Percentiles rank a stretch among this genome's conserved stretches.
These are phyloP conservation scores for Lemur catta DNA, from an alignment of 2,797 vertebrate species.

Conservation along the genomic window DNA sequence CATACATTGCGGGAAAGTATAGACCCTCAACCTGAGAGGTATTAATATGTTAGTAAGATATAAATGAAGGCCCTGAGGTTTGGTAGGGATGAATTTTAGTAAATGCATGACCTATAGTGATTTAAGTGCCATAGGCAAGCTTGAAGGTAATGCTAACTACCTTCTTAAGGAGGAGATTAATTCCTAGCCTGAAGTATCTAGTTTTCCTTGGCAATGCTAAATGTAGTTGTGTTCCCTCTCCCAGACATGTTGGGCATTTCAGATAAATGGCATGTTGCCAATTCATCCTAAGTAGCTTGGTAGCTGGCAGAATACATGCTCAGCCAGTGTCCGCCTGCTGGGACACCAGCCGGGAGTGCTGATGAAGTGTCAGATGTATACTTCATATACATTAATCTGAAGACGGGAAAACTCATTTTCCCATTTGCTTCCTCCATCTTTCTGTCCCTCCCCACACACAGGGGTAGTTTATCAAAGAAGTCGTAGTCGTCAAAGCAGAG, in stretches of 20 bases:
- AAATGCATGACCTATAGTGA: conserved; percentile 60
- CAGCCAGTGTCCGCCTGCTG: conserved; percentile 74
- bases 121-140: conserved; percentile 68
- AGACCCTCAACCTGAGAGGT: neutral
- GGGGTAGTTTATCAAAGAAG: conserved; percentile 77
- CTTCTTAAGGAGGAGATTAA: conserved; percentile 75
- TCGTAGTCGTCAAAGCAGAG: conserved; percentile 60
- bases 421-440: conserved; percentile 74
- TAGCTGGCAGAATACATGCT: conserved; percentile 73
- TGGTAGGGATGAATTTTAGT: conserved; percentile 54
- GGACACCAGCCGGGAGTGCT: conserved; percentile 74
- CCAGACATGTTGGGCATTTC: conserved; percentile 69
- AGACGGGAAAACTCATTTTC: conserved; percentile 74
- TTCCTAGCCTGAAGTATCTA: conserved; percentile 72
- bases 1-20: neutral
- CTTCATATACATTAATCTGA: conserved; percentile 77
- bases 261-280: conserved; percentile 77
- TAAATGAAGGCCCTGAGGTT: conserved; percentile 48
- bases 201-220: conserved; percentile 73
- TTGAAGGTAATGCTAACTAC: conserved; percentile 65
- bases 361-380: conserved; percentile 78
- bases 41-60: conserved; percentile 32
- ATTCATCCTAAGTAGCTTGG: conserved; percentile 72
- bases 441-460: conserved; percentile 71
- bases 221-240: conserved; percentile 65